Base-by-base conservation (phyloP, 2,888 invertebrate genomes). In the Deroplatys truncata region DNA sequence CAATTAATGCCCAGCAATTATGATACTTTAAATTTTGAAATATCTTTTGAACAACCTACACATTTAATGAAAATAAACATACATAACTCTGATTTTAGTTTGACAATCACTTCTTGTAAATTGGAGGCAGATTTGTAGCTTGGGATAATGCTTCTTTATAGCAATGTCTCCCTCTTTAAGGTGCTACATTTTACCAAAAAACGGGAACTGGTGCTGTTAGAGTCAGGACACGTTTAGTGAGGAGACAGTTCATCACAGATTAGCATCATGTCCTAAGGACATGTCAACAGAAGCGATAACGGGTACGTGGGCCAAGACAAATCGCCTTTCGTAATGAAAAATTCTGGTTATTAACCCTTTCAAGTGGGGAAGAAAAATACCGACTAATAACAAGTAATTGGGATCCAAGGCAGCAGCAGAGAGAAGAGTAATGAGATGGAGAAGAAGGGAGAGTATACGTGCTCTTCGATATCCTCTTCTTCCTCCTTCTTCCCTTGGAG, bases 251-350 rank as follows among this genome's bases (percentile, higher is more conserved):
- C 56, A 72, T 72, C 56, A 72, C 56, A 72, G 56, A 72, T 72
- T 72, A 72, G 56, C 56, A 72, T 72, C 56, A 72, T 72, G 56
- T 72, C 16, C 56, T 72, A 72, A 72, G 56, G 56, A 20, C 56
- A 72, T 25, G 56, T 72, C 56, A 72, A 72, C 56, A 72, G 56
- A 72, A 72, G 56, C 56, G 56, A 72, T 72, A 72, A 72, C 56
- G 56, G 20, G 56, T 9, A 20, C 56, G 16, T 20, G 25, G 25
- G 56, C 56, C 56, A 88, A 88, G 88, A 88, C 84, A 88, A 88
- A 88, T 88, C 84, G 84, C 88, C 88, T 84, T 82, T 88, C 56
- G 56, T 88, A 88, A 88, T 88, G 86, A 86, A 82, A 56, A 82
- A 86, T 86, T 20, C 86, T 86, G 86, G 86, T 86, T 86, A 86